phyloP scores from a whole-genome alignment of 1,140 invertebrate species.

The Philopotamus ludificatus region DNA sequence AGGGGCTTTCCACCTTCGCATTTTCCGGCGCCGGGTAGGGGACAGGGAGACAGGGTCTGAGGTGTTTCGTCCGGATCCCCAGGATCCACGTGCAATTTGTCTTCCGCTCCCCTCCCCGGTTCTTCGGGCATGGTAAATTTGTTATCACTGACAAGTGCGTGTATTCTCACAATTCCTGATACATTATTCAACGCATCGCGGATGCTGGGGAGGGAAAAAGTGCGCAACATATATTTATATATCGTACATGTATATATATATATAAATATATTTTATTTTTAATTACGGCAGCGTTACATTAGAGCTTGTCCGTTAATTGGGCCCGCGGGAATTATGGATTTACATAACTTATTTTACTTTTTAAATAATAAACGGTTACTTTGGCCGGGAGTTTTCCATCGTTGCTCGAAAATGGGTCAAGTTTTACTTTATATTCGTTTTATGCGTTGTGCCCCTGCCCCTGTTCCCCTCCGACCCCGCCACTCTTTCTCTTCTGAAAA shows the following conservation, averaged over 20 bases:
- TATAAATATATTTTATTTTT: neutral
- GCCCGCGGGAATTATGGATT: neutral
- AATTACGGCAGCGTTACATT: no score
- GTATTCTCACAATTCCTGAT: slow-evolving; percentile 7
- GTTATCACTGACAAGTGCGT: slow-evolving; percentile 13
- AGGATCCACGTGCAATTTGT: slow-evolving; percentile 6
- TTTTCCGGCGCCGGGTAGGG: neutral
- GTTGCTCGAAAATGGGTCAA: slow-evolving; percentile 25
- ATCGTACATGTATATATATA: neutral
- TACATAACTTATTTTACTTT: slow-evolving; percentile 18
- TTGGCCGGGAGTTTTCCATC: slow-evolving; percentile 12
- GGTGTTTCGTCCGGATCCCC: neutral
- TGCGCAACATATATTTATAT: neutral
- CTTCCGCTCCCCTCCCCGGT: slow-evolving; percentile 5
- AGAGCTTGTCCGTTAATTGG: neutral
- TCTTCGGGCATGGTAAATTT: slow-evolving; percentile 11
- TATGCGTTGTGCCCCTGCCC: slow-evolving; percentile 3
- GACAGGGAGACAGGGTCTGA: no score
- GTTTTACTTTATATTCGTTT: slow-evolving; percentile 33
- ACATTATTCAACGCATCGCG: slow-evolving; percentile 9
- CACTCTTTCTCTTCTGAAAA: no score
- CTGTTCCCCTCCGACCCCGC: no score
- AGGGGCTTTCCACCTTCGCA: neutral
- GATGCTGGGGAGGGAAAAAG: no score
- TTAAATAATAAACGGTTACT: slow-evolving; percentile 27